Evolutionary conservation across 2,113 vertebrate species (phyloP).

Genomic region (Percina caprodes): DNA sequence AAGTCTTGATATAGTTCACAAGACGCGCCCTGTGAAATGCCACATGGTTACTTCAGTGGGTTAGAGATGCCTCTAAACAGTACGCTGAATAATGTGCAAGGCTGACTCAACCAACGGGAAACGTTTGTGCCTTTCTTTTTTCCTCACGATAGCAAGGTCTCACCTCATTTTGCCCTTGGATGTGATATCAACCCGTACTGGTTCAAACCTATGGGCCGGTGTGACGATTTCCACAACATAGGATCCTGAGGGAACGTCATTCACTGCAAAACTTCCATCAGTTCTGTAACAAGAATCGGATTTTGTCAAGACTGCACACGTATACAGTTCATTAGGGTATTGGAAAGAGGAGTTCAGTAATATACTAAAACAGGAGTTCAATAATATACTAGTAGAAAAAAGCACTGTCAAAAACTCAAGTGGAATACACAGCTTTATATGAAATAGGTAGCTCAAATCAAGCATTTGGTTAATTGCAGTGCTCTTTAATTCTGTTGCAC

Average conservation of each 20-base stretch:
- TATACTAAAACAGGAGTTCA: not conserved
- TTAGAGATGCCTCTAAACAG: not conserved
- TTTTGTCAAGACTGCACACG: not conserved
- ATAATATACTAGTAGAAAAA: too few species aligned
- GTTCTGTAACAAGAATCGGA: slow-evolving; percentile 81
- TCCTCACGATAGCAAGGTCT: slow-evolving; percentile 6
- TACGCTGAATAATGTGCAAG: not conserved
- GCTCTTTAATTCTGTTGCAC: too few species aligned
- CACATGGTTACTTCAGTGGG: not conserved
- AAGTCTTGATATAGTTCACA: slow-evolving; percentile 98
- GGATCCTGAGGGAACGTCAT: slow-evolving; percentile 96
- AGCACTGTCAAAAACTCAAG: too few species aligned
- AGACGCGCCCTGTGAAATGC: slow-evolving; percentile 89
- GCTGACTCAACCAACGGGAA: not conserved
- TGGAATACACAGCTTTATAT: too few species aligned
- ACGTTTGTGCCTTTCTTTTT: not conserved
- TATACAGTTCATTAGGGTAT: not conserved
- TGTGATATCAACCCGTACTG: slow-evolving; percentile 97
- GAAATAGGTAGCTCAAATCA: too few species aligned
- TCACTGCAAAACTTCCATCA: slow-evolving; percentile 97
- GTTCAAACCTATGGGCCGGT: slow-evolving; percentile 93
- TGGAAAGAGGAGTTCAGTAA: not conserved
- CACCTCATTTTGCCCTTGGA: slow-evolving; percentile 99
- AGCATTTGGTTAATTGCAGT: too few species aligned
- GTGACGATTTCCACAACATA: slow-evolving; percentile 96